phyloP scores from a whole-genome alignment of 2,797 vertebrate species.

The Phoebastria nigripes region DNA sequence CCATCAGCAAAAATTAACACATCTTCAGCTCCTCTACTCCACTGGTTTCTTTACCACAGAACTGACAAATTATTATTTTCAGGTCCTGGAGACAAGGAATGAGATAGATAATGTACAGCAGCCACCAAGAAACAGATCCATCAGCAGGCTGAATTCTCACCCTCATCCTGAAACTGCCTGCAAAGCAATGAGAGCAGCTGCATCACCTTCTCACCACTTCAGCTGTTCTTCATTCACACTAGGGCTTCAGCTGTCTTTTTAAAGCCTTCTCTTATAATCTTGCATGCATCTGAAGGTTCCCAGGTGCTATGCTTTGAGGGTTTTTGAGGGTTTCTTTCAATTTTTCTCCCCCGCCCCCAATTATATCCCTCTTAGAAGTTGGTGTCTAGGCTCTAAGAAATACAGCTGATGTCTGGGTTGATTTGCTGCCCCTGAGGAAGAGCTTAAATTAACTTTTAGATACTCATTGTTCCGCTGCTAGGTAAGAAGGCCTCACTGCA shows the following conservation, averaged over 20 bases:
- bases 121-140: neutral
- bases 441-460: neutral
- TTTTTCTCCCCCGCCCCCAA: accelerated
- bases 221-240: neutral
- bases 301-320: neutral
- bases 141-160: neutral
- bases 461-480: neutral
- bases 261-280: neutral
- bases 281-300: neutral
- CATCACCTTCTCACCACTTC: neutral
- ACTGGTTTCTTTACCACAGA: neutral
- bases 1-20: neutral
- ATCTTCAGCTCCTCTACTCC: neutral
- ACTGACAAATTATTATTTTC: neutral
- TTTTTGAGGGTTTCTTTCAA: neutral
- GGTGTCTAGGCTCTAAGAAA: neutral
- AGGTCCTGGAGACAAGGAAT: neutral
- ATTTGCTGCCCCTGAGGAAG: neutral
- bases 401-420: neutral
- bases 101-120: accelerated
- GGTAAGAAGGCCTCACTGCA: neutral
- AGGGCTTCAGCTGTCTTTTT: neutral
- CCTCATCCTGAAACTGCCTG: neutral
- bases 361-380: neutral
- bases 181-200: neutral